Conservation (phyloP, 2,113 vertebrate genomes). For the Reinhardtius hippoglossoides region DNA sequence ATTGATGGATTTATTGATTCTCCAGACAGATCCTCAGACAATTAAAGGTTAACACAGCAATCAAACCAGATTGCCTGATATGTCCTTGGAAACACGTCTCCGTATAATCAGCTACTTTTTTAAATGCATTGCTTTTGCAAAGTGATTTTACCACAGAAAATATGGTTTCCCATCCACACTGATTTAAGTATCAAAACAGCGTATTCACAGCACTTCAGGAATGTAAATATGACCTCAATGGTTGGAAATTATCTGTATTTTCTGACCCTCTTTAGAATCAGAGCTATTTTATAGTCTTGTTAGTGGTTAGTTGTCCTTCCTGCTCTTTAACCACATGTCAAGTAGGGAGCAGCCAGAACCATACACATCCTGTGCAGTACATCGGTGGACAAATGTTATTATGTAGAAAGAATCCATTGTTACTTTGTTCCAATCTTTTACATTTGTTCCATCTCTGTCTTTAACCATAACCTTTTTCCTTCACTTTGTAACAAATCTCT, state of each 20-base stretch:
- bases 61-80: not conserved
- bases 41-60: not conserved
- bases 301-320: slow-evolving; percentile 24
- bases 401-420: not conserved
- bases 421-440: not conserved
- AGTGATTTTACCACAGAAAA: not conserved
- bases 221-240: slow-evolving; percentile 2
- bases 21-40: not conserved
- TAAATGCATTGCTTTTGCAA: not conserved
- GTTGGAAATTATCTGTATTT: not conserved
- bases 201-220: slow-evolving; percentile 3
- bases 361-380: slow-evolving; percentile 19
- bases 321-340: slow-evolving; percentile 29
- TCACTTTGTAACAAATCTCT: not conserved
- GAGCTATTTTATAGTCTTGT: slow-evolving; percentile 11
- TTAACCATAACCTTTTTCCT: not conserved
- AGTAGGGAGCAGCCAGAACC: not conserved
- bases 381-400: slow-evolving; percentile 9
- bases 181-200: not conserved
- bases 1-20: not conserved
- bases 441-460: not conserved
- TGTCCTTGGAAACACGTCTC: not conserved
- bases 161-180: not conserved
- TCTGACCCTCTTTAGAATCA: slow-evolving; percentile 13
- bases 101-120: too few relatives aligned